A percentile compares a stretch with the other conserved stretches of the same genome.
phyloP scores from a whole-genome alignment of 2,888 invertebrate species.

The Alloscopus bannaensis region DNA sequence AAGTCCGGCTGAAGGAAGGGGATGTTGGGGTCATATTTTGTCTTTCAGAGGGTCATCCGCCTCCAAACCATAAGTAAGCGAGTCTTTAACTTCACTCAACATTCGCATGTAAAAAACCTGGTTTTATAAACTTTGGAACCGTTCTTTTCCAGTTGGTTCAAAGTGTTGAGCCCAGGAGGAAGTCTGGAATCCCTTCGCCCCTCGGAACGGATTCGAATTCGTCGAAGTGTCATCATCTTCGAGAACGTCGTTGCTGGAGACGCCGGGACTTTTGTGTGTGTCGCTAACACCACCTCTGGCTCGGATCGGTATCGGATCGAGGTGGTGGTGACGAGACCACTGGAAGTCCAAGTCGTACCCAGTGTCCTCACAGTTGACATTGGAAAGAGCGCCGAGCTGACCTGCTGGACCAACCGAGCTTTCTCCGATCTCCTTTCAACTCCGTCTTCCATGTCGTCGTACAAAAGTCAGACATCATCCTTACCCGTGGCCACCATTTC shows the following conservation, averaged over 20 bases:
- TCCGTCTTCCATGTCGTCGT: constrained; percentile 47
- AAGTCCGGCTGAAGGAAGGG: constrained; percentile 74
- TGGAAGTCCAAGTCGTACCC: constrained; percentile 70
- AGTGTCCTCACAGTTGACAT: constrained; percentile 71
- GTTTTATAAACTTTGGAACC: no score
- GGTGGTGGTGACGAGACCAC: constrained; percentile 73
- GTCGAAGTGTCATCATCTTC: constrained; percentile 76
- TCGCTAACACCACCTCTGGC: constrained; percentile 75
- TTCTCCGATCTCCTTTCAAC: constrained; percentile 50
- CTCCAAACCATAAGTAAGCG: constrained; percentile 74
- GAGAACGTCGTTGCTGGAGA: constrained; percentile 73
- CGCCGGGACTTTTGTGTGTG: constrained; percentile 75
- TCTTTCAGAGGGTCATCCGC: constrained; percentile 77
- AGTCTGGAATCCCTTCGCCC: constrained; percentile 75
- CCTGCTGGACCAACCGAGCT: constrained; percentile 71
- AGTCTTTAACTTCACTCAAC: no score
- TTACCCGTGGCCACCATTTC: constrained; percentile 66
- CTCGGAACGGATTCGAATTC: constrained; percentile 73
- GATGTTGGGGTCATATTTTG: constrained; percentile 77
- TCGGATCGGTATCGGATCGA: constrained; percentile 70
- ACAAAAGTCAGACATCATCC: constrained; percentile 1
- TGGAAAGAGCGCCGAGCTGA: constrained; percentile 72
- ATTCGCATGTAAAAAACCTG: no score
- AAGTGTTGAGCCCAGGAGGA: constrained; percentile 84
- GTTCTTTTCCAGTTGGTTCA: constrained; percentile 83